Evolutionary conservation across 2,888 invertebrate species (phyloP).

Genomic region (Sesia apiformis): DNA sequence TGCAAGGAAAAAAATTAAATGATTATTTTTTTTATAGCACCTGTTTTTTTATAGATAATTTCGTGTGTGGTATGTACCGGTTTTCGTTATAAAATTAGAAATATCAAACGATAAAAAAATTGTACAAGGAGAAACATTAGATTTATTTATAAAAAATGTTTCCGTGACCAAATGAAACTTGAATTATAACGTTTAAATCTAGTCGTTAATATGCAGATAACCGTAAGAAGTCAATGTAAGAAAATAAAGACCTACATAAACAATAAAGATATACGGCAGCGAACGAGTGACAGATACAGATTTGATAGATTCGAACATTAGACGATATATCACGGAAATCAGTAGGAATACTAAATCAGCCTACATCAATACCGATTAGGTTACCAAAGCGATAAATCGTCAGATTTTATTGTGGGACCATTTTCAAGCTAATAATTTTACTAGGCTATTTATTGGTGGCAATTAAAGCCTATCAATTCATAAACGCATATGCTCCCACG

Average conservation of each 20-base stretch:
- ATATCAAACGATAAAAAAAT: no score
- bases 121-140: no score
- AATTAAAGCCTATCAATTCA: constrained; percentile 28
- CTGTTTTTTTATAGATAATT: neutral
- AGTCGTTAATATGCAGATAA: no score
- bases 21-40: no score
- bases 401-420: constrained; percentile 5
- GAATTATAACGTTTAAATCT: no score
- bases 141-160: no score
- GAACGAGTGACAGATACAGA: neutral
- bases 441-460: constrained; percentile 5
- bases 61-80: no score
- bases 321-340: neutral
- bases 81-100: no score
- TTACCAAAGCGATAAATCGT: constrained; percentile 1
- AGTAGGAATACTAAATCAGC: neutral
- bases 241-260: no score
- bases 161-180: no score
- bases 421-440: constrained; percentile 3
- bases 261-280: no score
- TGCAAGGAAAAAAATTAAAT: neutral
- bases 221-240: no score
- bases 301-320: neutral
- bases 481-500: constrained; percentile 39
- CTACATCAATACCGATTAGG: constrained; percentile 8